Conservation (phyloP, 2,113 vertebrate genomes). For the Mormyrus iriodes region DNA sequence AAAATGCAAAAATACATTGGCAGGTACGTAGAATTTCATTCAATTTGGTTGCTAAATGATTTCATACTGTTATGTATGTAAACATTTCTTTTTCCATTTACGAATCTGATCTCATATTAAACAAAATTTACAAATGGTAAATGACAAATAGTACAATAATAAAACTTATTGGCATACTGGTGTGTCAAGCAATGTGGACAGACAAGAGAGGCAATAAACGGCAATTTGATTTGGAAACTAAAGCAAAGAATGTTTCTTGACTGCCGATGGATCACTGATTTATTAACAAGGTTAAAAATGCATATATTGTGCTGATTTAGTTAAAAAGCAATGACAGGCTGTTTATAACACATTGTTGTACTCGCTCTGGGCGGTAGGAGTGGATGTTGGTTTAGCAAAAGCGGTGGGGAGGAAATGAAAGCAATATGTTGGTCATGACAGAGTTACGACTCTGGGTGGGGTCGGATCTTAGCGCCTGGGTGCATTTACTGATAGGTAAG, state of each 20-base stretch:
- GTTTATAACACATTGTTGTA: background rate
- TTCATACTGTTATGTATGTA: background rate
- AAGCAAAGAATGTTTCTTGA: background rate
- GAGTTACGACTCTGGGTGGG: background rate
- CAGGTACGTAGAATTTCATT: background rate
- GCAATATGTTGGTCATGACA: background rate
- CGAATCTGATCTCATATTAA: background rate
- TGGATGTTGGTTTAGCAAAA: background rate
- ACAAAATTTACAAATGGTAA: background rate
- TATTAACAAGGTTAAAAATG: background rate
- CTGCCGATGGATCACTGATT: background rate
- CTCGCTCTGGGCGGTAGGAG: background rate
- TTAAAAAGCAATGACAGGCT: background rate
- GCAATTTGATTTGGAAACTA: background rate
- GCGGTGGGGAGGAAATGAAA: background rate
- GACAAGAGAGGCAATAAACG: background rate
- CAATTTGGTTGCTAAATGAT: background rate
- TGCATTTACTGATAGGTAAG: background rate
- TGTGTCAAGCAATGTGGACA: background rate
- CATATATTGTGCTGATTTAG: background rate
- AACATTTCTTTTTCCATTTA: background rate
- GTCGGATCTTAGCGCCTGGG: background rate
- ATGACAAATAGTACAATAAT: background rate
- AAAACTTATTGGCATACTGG: background rate
- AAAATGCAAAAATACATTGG: background rate